Percentiles rank a stretch among this genome's conserved stretches.
These are phyloP conservation scores for Zophobas morio DNA, from an alignment of 1,140 invertebrate genomes.

Conservation along the genomic window DNA sequence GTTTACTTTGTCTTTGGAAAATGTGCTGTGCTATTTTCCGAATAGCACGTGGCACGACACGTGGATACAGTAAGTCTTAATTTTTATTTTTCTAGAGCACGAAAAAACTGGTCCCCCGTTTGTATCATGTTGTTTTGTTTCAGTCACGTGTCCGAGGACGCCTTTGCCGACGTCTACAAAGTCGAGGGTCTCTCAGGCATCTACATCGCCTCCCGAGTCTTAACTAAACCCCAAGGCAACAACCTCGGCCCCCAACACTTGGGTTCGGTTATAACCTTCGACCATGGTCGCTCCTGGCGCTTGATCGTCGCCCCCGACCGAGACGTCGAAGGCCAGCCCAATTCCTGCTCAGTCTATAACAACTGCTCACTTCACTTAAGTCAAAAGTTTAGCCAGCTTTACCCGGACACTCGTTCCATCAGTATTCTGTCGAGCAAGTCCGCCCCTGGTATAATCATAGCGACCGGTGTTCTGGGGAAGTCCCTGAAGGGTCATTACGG, in stretches of 20 bases:
- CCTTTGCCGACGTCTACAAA: constrained; percentile 92
- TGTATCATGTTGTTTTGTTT: constrained; percentile 50
- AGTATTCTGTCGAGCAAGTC: constrained; percentile 91
- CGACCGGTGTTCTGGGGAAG: constrained; percentile 85
- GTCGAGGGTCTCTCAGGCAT: constrained; percentile 89
- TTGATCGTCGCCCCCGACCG: constrained; percentile 77
- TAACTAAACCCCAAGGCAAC: constrained; percentile 68
- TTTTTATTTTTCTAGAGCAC: not conserved
- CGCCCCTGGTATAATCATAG: constrained; percentile 90
- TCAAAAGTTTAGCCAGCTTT: constrained; percentile 87
- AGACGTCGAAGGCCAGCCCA: constrained; percentile 77
- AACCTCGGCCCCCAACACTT: constrained; percentile 82
- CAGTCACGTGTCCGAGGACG: constrained; percentile 83
- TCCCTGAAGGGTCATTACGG: constrained; percentile 86
- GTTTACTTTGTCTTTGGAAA: constrained; percentile 86
- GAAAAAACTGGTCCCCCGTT: too few species aligned
- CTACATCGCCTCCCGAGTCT: constrained; percentile 89
- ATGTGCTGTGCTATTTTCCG: constrained; percentile 88
- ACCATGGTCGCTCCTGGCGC: constrained; percentile 89
- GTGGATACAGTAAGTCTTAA: constrained; percentile 83
- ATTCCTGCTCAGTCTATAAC: constrained; percentile 74
- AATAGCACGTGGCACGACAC: constrained; percentile 84
- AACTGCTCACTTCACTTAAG: constrained; percentile 89
- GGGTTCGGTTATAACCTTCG: constrained; percentile 87
- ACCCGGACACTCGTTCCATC: constrained; percentile 82